Percentiles rank a stretch among this genome's conserved stretches.
phyloP scores from a whole-genome alignment of 2,113 vertebrate genomes.

The Toxostoma redivivum region DNA sequence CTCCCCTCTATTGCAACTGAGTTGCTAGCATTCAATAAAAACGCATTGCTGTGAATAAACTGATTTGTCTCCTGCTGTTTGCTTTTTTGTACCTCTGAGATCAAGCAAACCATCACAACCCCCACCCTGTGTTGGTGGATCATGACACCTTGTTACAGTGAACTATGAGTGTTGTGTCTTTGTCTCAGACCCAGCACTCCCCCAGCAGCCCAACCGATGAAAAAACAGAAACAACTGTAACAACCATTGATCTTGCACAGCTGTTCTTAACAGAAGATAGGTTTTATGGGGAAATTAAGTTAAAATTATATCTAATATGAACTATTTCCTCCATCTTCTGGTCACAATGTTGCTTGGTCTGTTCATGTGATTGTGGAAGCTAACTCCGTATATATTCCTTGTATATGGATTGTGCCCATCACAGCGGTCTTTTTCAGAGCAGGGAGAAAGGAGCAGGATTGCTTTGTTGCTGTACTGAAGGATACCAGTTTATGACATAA shows the following conservation, averaged over 20 bases:
- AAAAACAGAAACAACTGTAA: too few species aligned
- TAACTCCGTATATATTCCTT: not conserved
- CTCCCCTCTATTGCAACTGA: too few species aligned
- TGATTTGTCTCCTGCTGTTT: too few species aligned
- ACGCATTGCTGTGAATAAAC: too few species aligned
- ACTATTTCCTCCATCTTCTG: not conserved
- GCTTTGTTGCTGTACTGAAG: not conserved
- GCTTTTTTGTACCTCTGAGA: too few species aligned
- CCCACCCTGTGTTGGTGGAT: too few species aligned
- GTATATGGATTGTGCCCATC: not conserved
- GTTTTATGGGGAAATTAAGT: not conserved
- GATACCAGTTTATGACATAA: not conserved
- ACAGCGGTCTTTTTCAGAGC: not conserved
- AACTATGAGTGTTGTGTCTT: too few species aligned
- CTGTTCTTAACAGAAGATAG: not conserved
- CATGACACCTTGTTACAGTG: too few species aligned
- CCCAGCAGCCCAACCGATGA: too few species aligned
- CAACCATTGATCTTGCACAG: not conserved
- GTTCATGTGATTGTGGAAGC: not conserved
- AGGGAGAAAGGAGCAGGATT: not conserved
- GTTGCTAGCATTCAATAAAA: too few species aligned
- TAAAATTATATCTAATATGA: not conserved
- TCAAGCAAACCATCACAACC: too few species aligned
- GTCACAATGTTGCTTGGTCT: not conserved
- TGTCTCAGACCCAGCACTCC: too few species aligned